Base-by-base conservation (phyloP, 2,113 vertebrate species). In the Propithecus coquereli region DNA sequence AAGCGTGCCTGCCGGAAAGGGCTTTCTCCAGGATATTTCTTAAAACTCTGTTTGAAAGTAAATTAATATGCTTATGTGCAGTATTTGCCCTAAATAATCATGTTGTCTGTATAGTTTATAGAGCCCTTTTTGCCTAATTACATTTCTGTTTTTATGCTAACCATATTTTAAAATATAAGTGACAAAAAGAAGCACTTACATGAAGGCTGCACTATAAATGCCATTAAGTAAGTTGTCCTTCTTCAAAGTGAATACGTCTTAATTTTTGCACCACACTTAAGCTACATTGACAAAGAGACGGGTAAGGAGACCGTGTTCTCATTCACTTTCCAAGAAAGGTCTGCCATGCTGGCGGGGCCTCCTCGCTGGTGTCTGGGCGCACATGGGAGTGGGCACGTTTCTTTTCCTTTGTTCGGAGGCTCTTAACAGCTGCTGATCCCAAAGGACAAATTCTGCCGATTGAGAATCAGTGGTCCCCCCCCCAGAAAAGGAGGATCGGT, bases 121-220 rank as follows among this genome's bases (percentile, higher is more conserved):
- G 43, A 85, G 11, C 63, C 50, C 32, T 79, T 92, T 54, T 27
- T 63, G 23, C 52, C 70, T 68, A 45, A 57, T 9, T 66, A 7
- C 52, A 25, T 66, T 87, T 95, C 30, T 59, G 59, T 74, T 63
- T 81, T 65, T 87, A 57, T 63, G n/a, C 25, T 50, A 87, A 79
- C 43, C 8, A 7, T 61, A 52, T 74, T 96, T 88, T 61, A 40
- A 95, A 87, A 85, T 43, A 91, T 32, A 63, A 18, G 61, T 32
- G 54, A 30, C 57, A 22, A 59, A 87, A 81, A 61, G 18, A 37
- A 54, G 32, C 8, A 3, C 27, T 37, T 43, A 11, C 37, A 14
- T 32, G 7, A 45, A 47, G 17, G 66, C 50, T 73, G 10, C 50
- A n/a, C 14, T 23, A 3, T 65, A 23, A 68, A 45, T 73, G 70